phyloP scores from a whole-genome alignment of 2,797 vertebrate species.

The Triplophysa bombifrons region DNA sequence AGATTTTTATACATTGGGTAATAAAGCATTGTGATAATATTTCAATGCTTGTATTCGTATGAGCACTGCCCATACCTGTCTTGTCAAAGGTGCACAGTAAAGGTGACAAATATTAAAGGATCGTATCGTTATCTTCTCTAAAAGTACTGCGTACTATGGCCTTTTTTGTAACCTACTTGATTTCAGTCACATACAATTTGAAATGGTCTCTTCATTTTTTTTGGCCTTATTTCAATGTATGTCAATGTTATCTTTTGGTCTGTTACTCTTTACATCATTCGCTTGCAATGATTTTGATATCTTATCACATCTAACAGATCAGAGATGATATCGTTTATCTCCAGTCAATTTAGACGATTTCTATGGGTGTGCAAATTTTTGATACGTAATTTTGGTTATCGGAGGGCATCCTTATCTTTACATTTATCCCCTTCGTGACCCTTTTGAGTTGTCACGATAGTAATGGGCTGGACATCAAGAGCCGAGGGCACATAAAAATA shows the following conservation, averaged over 20 bases:
- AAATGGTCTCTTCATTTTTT: no score
- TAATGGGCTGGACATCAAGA: background rate
- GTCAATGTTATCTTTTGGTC: background rate
- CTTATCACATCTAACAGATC: slow-evolving; percentile 18
- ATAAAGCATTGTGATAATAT: no score
- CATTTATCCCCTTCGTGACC: background rate
- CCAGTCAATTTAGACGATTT: background rate
- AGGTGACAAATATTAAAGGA: background rate
- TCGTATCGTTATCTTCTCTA: no score
- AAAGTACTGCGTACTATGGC: no score
- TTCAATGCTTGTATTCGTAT: no score
- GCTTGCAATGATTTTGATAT: slow-evolving; percentile 7
- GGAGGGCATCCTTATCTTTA: slow-evolving; percentile 10
- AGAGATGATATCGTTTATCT: slow-evolving; percentile 8
- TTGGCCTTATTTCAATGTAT: background rate
- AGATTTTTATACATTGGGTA: no score
- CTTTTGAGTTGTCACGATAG: slow-evolving; percentile 17
- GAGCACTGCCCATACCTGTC: no score
- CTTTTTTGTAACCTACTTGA: no score
- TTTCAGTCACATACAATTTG: no score
- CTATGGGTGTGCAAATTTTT: background rate
- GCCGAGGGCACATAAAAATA: background rate
- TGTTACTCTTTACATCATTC: background rate
- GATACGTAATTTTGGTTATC: slow-evolving; percentile 14
- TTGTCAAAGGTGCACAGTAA: no score